These are phyloP conservation scores for Heliconius congener DNA, from an alignment of 1,140 invertebrate species.

Conservation along the genomic window DNA sequence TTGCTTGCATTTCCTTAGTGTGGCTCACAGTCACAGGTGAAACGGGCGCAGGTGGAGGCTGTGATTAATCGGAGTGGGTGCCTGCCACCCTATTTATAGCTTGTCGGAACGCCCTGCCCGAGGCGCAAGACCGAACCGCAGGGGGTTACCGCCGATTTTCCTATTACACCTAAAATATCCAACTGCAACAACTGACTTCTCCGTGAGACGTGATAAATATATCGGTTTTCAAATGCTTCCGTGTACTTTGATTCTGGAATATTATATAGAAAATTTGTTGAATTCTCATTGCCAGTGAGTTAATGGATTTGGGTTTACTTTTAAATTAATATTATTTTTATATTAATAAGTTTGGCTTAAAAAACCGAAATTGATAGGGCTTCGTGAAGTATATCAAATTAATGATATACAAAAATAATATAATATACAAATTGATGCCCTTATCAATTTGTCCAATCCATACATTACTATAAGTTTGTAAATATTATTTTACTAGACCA, in stretches of 20 bases:
- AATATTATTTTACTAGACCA: too few species aligned
- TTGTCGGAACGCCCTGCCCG: conserved; percentile 51
- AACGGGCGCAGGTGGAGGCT: conserved; percentile 51
- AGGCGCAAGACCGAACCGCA: conserved; percentile 52
- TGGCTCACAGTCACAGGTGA: conserved; percentile 51
- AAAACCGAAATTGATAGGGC: too few species aligned
- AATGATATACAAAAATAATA: too few species aligned
- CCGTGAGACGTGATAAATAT: conserved; percentile 41
- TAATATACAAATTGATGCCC: too few species aligned
- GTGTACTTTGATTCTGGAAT: conserved; percentile 28
- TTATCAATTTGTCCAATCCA: too few species aligned
- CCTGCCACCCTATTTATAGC: conserved; percentile 62
- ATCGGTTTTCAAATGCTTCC: conserved; percentile 36
- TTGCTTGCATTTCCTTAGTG: conserved; percentile 49
- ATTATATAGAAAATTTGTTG: conserved; percentile 2
- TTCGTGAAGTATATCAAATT: too few species aligned
- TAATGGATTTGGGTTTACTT: background rate
- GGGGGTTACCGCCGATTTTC: conserved; percentile 51
- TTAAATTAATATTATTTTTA: background rate
- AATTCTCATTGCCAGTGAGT: background rate
- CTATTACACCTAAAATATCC: conserved; percentile 51
- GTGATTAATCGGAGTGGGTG: conserved; percentile 62
- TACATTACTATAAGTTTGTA: too few species aligned
- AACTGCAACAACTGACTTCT: conserved; percentile 43
- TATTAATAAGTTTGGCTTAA: too few species aligned